Percentiles rank a stretch among this genome's conserved stretches.
Evolutionary conservation across 2,888 invertebrate genomes (phyloP).

Genomic region (Scaeva pyrastri): DNA sequence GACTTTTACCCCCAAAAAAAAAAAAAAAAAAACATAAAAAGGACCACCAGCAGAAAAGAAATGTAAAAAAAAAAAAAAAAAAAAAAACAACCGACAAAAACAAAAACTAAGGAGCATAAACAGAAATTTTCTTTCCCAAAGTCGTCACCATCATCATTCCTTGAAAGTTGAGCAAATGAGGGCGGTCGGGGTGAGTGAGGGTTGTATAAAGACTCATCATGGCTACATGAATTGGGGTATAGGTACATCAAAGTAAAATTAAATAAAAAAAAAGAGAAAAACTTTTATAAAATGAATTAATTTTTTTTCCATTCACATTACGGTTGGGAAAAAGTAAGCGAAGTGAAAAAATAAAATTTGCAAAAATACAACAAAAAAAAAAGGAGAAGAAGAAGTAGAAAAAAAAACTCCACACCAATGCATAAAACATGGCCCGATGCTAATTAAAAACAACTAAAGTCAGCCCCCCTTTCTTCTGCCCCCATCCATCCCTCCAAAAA

Average conservation of each 20-base stretch:
- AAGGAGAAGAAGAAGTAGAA: not conserved
- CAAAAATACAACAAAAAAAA: not conserved
- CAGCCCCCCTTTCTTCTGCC: not conserved
- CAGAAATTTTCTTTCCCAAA: constrained; percentile 47
- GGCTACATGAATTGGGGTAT: not conserved
- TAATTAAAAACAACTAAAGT: constrained; percentile 69
- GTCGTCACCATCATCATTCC: constrained; percentile 39
- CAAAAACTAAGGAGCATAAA: constrained; percentile 20
- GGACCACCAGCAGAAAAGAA: constrained; percentile 8
- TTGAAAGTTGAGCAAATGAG: constrained; percentile 6
- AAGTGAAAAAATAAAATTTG: constrained; percentile 31
- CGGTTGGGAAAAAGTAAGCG: constrained; percentile 29
- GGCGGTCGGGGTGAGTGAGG: no score
- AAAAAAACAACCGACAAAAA: constrained; percentile 14
- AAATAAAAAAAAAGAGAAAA: constrained; percentile 39
- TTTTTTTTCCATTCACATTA: constrained; percentile 28
- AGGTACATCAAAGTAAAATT: constrained; percentile 37
- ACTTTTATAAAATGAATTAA: constrained; percentile 48
- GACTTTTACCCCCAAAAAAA: constrained; percentile 30
- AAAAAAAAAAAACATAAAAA: constrained; percentile 18
- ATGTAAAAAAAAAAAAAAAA: constrained; percentile 10
- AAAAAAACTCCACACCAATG: constrained; percentile 43
- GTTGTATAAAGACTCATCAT: no score
- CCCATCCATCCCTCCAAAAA: not conserved
- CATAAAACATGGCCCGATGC: constrained; percentile 68